These are phyloP conservation scores for Arremon aurantiirostris DNA, from an alignment of 2,797 vertebrate species.

Conservation along the genomic window DNA sequence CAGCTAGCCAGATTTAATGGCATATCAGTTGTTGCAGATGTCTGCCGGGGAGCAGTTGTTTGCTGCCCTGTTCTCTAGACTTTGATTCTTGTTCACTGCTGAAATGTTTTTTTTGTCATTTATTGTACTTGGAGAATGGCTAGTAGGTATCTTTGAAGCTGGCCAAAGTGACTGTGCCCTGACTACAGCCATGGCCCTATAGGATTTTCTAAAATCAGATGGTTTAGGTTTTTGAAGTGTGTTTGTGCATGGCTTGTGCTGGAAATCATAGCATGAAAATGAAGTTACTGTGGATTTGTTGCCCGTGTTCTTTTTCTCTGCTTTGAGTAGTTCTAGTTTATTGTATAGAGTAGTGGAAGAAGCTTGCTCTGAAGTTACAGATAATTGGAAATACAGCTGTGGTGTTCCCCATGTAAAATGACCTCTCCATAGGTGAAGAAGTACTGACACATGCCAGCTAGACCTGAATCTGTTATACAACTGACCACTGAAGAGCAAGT, in stretches of 20 bases:
- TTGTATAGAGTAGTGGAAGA: not conserved
- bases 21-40: not conserved
- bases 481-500: not conserved
- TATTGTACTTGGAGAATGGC: not conserved
- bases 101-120: not conserved
- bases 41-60: not conserved
- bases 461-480: not conserved
- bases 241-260: not conserved
- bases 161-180: not conserved
- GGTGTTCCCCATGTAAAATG: rapidly evolving
- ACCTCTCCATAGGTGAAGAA: not conserved
- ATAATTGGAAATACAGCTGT: not conserved
- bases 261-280: not conserved
- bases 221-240: not conserved
- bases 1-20: not conserved
- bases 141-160: not conserved
- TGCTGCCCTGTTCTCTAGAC: not conserved
- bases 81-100: not conserved
- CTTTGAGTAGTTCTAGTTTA: not conserved
- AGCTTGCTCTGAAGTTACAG: not conserved
- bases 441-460: rapidly evolving
- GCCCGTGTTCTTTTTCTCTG: not conserved
- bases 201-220: not conserved
- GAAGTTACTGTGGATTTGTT: not conserved
- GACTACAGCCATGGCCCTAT: not conserved